Conservation (phyloP, 2,113 vertebrate species). For the Thymallus thymallus region DNA sequence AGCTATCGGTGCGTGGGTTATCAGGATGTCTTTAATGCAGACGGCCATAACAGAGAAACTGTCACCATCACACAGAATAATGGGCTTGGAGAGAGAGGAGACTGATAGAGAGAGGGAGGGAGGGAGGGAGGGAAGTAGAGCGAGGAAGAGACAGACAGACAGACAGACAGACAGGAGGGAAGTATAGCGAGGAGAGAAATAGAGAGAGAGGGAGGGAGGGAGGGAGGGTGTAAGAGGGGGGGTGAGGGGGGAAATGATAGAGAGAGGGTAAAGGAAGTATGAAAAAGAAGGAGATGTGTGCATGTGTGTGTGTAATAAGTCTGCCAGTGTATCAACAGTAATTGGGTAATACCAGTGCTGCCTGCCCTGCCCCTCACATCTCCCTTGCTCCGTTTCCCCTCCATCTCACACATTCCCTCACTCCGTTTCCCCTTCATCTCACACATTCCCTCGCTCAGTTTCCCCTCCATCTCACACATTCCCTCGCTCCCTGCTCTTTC, state of each 20-base stretch:
- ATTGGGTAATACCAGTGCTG: constrained; percentile 19
- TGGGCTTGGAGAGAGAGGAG: constrained; percentile 24
- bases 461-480: neutral
- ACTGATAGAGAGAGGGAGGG: no score
- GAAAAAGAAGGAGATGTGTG: constrained; percentile 11
- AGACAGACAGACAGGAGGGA: no score
- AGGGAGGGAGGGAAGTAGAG: no score
- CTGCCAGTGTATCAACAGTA: constrained; percentile 23
- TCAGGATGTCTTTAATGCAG: constrained; percentile 29
- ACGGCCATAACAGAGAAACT: constrained; percentile 10
- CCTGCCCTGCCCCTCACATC: neutral
- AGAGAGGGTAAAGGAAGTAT: neutral
- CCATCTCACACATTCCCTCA: neutral
- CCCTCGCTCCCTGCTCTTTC: constrained; percentile 1
- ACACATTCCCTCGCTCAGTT: no score
- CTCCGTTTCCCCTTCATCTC: constrained; percentile 9
- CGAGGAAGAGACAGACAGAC: no score
- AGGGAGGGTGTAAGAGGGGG: neutral
- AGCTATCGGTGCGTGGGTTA: constrained; percentile 27
- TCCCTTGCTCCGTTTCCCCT: no score
- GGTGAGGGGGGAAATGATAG: constrained; percentile 17
- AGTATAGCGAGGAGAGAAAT: no score
- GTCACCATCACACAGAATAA: constrained; percentile 38
- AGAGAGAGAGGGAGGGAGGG: no score
- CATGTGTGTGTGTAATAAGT: constrained; percentile 38